phyloP scores from a whole-genome alignment of 1,140 invertebrate genomes.

The Drosophila arawakana region DNA sequence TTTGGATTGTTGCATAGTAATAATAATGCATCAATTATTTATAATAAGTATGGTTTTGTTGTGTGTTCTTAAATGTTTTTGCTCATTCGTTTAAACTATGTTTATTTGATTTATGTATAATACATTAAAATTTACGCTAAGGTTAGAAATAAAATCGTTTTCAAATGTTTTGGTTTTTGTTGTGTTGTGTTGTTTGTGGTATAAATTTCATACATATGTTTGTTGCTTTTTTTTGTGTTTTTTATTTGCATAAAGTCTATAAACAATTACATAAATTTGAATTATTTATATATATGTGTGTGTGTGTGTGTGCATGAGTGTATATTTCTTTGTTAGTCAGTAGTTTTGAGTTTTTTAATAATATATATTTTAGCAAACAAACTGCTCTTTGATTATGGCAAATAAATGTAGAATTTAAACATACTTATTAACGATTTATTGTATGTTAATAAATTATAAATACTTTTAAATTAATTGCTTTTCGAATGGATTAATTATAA shows the following conservation, averaged over 20 bases:
- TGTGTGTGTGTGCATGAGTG: conserved; percentile 14
- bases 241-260: conserved; percentile 56
- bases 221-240: conserved; percentile 8
- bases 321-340: conserved; percentile 5
- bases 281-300: conserved; percentile 52
- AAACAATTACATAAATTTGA: conserved; percentile 62
- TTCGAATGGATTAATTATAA: conserved; percentile 16
- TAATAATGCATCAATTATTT: conserved; percentile 73
- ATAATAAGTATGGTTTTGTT: conserved; percentile 53
- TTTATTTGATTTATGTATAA: conserved; percentile 52
- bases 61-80: conserved; percentile 41
- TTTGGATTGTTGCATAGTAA: conserved; percentile 79
- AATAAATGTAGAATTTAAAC: conserved; percentile 38
- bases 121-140: conserved; percentile 79
- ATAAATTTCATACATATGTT: conserved; percentile 36
- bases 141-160: conserved; percentile 74
- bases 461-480: conserved; percentile 33
- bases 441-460: conserved; percentile 29
- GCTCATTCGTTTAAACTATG: conserved; percentile 19
- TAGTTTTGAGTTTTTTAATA: conserved; percentile 14
- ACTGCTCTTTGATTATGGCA: conserved; percentile 64
- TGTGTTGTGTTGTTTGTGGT: conserved; percentile 14
- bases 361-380: conserved; percentile 43
- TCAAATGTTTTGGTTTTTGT: conserved; percentile 61
- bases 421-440: conserved; percentile 52